A percentile compares a stretch with the other conserved stretches of the same genome.
Conservation (phyloP, 2,797 vertebrate genomes). For the Oreonectes daqikongensis region DNA sequence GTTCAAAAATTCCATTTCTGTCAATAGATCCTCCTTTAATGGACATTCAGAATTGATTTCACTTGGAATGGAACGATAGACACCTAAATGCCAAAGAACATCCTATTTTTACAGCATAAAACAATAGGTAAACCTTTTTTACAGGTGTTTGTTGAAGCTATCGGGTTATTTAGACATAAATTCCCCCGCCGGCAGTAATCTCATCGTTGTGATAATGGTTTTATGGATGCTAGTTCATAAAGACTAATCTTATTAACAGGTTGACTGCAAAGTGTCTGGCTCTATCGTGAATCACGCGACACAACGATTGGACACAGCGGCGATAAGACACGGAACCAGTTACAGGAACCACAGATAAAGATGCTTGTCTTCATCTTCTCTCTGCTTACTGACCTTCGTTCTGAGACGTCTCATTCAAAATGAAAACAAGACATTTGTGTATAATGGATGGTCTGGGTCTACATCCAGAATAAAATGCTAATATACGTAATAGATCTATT, state of each 20-base stretch:
- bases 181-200: background rate
- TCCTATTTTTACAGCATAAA: too few species aligned
- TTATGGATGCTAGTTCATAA: constrained; percentile 38
- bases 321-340: constrained; percentile 43
- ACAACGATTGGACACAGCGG: background rate
- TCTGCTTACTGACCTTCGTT: background rate
- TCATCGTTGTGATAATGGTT: constrained; percentile 12
- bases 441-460: background rate
- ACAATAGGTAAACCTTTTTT: too few species aligned
- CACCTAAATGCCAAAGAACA: too few species aligned
- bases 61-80: too few species aligned
- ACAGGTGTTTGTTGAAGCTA: background rate
- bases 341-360: constrained; percentile 40
- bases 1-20: background rate
- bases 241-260: constrained; percentile 21
- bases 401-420: background rate
- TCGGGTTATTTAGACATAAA: constrained; percentile 9
- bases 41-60: too few species aligned
- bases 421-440: background rate
- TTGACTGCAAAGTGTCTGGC: background rate
- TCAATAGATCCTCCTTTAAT: too few species aligned
- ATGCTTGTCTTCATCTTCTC: background rate
- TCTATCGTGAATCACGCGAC: background rate
- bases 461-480: background rate
- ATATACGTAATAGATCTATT: background rate